Conservation (phyloP, 2,113 vertebrate genomes). For the Maccullochella peelii region DNA sequence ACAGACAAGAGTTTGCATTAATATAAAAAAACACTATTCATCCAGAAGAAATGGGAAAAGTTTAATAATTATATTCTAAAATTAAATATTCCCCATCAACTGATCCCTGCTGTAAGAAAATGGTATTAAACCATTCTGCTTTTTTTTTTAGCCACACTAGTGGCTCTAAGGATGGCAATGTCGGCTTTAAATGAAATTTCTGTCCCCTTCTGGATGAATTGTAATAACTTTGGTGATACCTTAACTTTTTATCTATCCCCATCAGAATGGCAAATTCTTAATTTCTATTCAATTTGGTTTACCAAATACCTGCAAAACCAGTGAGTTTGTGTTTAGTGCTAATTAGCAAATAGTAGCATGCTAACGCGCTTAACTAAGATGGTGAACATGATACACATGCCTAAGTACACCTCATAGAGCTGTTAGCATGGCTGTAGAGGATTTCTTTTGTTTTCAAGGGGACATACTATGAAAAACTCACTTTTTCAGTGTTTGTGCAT, state of each 20-base stretch:
- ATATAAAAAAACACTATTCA: neutral
- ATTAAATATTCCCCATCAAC: conserved; percentile 1
- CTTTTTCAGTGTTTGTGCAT: too few species aligned
- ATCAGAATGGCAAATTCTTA: neutral
- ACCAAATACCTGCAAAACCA: neutral
- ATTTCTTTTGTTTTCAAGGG: conserved; percentile 20
- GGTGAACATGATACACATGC: neutral
- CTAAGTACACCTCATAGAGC: neutral
- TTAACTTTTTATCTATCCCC: neutral
- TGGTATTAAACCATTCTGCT: neutral
- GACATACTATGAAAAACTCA: too few species aligned
- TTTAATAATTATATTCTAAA: neutral
- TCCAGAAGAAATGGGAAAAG: conserved; percentile 5
- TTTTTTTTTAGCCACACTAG: neutral
- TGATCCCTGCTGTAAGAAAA: neutral
- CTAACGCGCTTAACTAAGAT: neutral
- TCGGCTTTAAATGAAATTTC: neutral
- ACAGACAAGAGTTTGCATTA: neutral
- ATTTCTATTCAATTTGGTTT: neutral
- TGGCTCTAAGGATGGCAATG: neutral
- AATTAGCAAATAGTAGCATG: neutral
- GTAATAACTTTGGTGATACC: neutral
- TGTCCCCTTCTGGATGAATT: neutral
- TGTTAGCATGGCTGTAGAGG: neutral
- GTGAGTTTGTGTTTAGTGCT: neutral